Evolutionary conservation across 2,797 vertebrate species (phyloP).

Genomic region (Coregonus ussuriensis): DNA sequence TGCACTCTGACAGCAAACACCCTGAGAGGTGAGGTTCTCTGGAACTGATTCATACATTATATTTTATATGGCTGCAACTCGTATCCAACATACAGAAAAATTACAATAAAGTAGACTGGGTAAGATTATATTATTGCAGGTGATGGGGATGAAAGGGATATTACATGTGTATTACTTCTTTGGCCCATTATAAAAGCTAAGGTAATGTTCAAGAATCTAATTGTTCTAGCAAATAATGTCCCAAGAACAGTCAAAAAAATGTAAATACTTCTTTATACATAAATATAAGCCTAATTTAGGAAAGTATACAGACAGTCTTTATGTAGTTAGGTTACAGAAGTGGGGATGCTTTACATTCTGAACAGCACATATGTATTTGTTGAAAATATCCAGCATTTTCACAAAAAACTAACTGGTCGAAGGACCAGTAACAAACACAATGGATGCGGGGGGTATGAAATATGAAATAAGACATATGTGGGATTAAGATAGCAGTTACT

Average conservation of each 20-base stretch:
- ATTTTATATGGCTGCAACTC: neutral
- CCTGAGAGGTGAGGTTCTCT: constrained; percentile 75
- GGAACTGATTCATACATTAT: neutral
- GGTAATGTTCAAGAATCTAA: too few relatives aligned
- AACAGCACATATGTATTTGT: too few relatives aligned
- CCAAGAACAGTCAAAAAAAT: neutral
- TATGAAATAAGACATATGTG: constrained; percentile 18
- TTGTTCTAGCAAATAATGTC: neutral
- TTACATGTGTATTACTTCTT: too few relatives aligned
- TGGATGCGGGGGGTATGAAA: neutral
- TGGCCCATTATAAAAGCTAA: neutral
- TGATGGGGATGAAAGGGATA: too few relatives aligned
- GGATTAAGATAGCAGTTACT: constrained; percentile 15
- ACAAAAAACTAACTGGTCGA: neutral
- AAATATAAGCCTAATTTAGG: too few relatives aligned
- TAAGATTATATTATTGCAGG: neutral
- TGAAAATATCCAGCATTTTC: neutral
- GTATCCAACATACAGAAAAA: neutral
- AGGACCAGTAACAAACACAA: neutral
- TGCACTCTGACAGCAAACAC: constrained; percentile 60
- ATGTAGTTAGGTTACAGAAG: neutral
- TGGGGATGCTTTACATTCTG: too few relatives aligned
- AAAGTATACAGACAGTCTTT: neutral
- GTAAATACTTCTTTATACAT: neutral
- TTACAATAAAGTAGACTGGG: neutral